A percentile compares a stretch with the other conserved stretches of the same genome.
These are phyloP conservation scores for Chlorocebus sabaeus DNA, from an alignment of 2,113 vertebrate genomes.

Conservation along the genomic window DNA sequence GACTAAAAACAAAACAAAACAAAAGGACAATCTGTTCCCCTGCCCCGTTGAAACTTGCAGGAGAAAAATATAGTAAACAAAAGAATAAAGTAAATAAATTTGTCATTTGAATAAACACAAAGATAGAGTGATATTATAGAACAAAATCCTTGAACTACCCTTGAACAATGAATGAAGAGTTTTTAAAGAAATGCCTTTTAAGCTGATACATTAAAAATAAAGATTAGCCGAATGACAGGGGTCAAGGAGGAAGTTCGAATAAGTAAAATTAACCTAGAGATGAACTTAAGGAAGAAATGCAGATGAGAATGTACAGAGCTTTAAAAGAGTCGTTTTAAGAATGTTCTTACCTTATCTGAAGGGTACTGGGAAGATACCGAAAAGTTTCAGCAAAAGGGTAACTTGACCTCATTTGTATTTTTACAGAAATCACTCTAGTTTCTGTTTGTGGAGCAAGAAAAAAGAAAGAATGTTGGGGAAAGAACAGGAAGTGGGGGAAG, in stretches of 20 bases:
- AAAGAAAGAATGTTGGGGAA: not conserved
- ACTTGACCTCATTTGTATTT: not conserved
- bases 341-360: not conserved
- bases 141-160: not conserved
- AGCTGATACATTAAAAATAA: not conserved
- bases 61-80: not conserved
- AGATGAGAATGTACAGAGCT: not conserved
- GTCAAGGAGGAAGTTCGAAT: not conserved
- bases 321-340: not conserved
- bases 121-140: not conserved
- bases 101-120: not conserved
- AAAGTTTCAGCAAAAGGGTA: not conserved
- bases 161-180: not conserved
- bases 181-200: not conserved
- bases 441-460: not conserved
- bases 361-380: not conserved
- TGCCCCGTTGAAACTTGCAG: not conserved
- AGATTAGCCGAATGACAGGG: not conserved
- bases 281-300: not conserved
- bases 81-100: not conserved
- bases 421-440: not conserved
- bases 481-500: not conserved
- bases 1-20: not conserved
- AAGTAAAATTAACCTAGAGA: not conserved
- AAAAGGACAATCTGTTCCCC: not conserved